Evolutionary conservation across 2,888 invertebrate genomes (phyloP).

Genomic region (Cheilosia impressa): DNA sequence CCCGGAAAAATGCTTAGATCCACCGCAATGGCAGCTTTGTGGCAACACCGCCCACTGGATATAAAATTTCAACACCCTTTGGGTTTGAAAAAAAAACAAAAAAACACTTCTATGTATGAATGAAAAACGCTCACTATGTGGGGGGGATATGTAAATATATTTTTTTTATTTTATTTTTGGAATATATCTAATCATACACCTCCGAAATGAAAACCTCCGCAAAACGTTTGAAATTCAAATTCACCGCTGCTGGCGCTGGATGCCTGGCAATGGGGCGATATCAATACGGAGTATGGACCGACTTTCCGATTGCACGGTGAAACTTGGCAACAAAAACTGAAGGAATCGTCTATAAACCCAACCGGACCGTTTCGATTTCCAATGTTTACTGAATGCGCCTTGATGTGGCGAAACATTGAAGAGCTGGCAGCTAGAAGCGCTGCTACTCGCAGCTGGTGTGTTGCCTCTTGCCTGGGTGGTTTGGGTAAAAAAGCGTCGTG

Average conservation of each 20-base stretch:
- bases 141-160: background rate
- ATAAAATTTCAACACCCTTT: constrained; percentile 36
- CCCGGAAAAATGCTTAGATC: constrained; percentile 22
- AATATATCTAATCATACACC: background rate
- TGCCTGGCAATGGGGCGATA: background rate
- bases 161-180: constrained; percentile 27
- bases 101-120: constrained; percentile 16
- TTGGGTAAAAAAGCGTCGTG: constrained; percentile 1
- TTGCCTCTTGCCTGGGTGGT: background rate
- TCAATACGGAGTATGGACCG: constrained; percentile 6
- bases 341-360: constrained; percentile 11
- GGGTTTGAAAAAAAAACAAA: constrained; percentile 20
- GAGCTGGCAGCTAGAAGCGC: constrained; percentile 32
- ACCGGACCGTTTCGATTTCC: constrained; percentile 76
- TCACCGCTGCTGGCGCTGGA: background rate
- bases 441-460: constrained; percentile 17
- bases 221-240: constrained; percentile 9
- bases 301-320: constrained; percentile 6
- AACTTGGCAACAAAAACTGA: constrained; percentile 2
- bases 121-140: constrained; percentile 6
- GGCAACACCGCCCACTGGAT: constrained; percentile 38
- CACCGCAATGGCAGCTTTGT: constrained; percentile 12
- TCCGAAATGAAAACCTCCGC: background rate
- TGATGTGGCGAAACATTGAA: constrained; percentile 52
- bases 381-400: constrained; percentile 74